These are phyloP conservation scores for Melospiza georgiana DNA, from an alignment of 2,113 vertebrate genomes.

Conservation along the genomic window DNA sequence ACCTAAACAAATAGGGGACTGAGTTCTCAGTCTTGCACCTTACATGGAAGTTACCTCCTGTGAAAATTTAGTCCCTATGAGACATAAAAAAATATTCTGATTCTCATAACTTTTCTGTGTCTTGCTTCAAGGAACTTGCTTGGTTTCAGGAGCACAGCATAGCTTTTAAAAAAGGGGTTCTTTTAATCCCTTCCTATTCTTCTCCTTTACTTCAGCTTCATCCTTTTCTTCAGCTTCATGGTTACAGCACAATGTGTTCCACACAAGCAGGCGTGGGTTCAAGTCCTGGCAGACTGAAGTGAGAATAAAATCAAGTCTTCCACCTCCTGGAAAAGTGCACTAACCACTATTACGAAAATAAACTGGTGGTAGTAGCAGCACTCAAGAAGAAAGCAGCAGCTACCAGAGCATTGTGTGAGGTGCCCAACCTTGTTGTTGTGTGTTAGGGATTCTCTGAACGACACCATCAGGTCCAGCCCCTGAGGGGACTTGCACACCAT, in stretches of 20 bases:
- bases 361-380: not conserved
- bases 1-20: not conserved
- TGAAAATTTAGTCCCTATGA: not conserved
- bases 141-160: not conserved
- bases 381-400: not conserved
- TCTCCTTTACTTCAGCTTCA: not conserved
- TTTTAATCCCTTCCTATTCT: not conserved
- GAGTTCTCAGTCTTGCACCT: not conserved
- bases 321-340: not conserved
- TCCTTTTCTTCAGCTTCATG: not conserved
- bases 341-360: not conserved
- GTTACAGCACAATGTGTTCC: not conserved
- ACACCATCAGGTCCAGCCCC: not conserved
- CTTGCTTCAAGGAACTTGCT: not conserved
- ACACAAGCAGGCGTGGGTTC: accelerated
- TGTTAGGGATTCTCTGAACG: not conserved
- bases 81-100: not conserved
- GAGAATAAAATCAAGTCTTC: not conserved
- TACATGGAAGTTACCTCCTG: accelerated
- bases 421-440: not conserved
- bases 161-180: not conserved
- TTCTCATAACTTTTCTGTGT: not conserved
- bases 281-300: not conserved
- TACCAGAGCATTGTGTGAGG: not conserved
- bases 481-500: not conserved